phyloP scores from a whole-genome alignment of 2,888 invertebrate genomes.

The Drosophila villosipedis region DNA sequence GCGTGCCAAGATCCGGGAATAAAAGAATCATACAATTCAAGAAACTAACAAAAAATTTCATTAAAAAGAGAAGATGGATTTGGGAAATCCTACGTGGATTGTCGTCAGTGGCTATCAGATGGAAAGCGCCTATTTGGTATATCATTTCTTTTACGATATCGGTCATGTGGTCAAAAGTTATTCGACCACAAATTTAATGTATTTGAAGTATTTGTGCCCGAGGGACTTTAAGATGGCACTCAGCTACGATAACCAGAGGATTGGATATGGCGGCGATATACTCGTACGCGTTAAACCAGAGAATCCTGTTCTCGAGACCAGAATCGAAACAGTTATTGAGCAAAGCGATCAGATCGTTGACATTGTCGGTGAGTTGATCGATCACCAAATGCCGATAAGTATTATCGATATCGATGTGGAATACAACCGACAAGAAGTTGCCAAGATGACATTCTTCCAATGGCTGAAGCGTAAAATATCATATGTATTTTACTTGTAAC shows the following conservation, averaged over 20 bases:
- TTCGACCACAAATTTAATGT: conserved; percentile 45
- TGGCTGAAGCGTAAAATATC: conserved; percentile 62
- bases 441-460: conserved; percentile 22
- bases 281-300: conserved; percentile 36
- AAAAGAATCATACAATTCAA: not conserved
- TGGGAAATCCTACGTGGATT: conserved; percentile 45
- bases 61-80: not conserved
- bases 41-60: too few species aligned
- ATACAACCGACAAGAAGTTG: not conserved
- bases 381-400: not conserved
- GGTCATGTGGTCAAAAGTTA: conserved; percentile 39
- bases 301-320: conserved; percentile 24
- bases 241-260: conserved; percentile 58
- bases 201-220: conserved; percentile 44
- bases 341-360: not conserved
- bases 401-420: conserved; percentile 21
- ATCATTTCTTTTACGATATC: conserved; percentile 61
- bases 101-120: conserved; percentile 50
- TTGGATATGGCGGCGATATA: conserved; percentile 67
- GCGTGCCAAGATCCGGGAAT: not conserved
- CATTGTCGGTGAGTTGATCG: not conserved
- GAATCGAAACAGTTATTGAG: not conserved
- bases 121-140: conserved; percentile 35
- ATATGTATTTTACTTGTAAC: conserved; percentile 47
- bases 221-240: conserved; percentile 52